Base-by-base conservation (phyloP, 2,113 vertebrate genomes). In the Phaethon lepturus region DNA sequence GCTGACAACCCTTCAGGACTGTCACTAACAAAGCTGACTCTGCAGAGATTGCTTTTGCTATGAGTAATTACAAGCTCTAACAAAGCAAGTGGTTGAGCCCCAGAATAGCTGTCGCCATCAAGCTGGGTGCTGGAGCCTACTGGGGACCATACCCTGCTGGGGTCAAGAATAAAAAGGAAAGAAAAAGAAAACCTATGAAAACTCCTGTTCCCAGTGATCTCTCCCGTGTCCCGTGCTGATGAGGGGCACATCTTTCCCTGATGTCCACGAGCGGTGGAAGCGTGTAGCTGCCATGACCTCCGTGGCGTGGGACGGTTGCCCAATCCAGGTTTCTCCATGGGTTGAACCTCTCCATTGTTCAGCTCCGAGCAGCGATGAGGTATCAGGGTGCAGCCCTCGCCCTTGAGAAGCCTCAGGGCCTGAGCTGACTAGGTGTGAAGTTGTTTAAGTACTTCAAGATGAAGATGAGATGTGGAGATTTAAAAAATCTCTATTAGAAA, bases 261-360 rank as follows among this genome's bases (percentile, higher is more conserved):
- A 25, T 0, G 0, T 10, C 56, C 1, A 1, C 1, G 6, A 40
- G 86, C 0, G 10, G 50, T 29, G 50, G 56, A 66, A 47, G 31
- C 7, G 13, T 59, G 77, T 3, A 26, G 60, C 80, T 95, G 63
- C 44, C 3, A 12, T 93, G 95, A 94, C 92, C 77, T 95, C 67
- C 0, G 1, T 17, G 62, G 74, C 91, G 49, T 2, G 62, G 87
- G 60, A 91, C 3, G 0, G 60, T 94, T 96, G 84, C 95, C 93
- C 76, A 94, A 95, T 0, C 2, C 35, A 31, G 47, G 94, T 94
- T 95, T 94, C 94, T 93, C 84, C 58, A 10, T 82, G 84, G 76
- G 74, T 25, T 96, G 95, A 91, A 84, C 84, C 69, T 93, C 81
- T 91, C 87, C 73, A 93, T 97, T 97, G 96, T 97, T 95, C 49